Evolutionary conservation across 2,888 invertebrate species (phyloP), one percentile per base, ranked within the genome.

Genomic region (Melieria picta): DNA sequence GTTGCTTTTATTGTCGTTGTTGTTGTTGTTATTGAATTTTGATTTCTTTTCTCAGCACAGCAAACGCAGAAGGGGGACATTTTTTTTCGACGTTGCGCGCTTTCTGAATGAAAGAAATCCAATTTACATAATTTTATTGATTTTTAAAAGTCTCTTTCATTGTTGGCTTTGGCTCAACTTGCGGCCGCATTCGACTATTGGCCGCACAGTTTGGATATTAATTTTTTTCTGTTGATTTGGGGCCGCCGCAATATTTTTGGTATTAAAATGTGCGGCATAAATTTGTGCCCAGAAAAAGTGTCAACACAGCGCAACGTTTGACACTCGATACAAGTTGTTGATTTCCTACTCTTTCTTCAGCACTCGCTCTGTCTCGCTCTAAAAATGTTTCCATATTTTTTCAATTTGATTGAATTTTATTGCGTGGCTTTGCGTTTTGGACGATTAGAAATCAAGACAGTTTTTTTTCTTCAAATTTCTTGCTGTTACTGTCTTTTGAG

Each of bases 111-210:
- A 66, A 70, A 72, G 66, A 63, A 52, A 61, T 48, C 61, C 30
- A 72, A 72, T 74, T 72, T 64, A 67, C 74, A 74, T 74, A 72
- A 70, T 72, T 74, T 74, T 74, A 72, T 74, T 74, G 74, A 72
- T 72, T 69, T 74, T 71, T 61, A 71, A 73, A 52, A 67, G 67
- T 60, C 11, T 71, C 63, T 65, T 58, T 69, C 63, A 47, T 73
- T 70, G 63, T 63, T 64, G 47, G 16, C 11, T 55, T 30, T n/a
- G 10, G 52, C 10, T 7, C n/a, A 3, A 48, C 47, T 45, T 45
- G 65, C 46, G 13, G 43, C 7, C n/a, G 13, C 16, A 10, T 11
- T 65, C 46, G 56, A 46, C 45, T 16, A 16, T 56, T 65, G 65
- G 56, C 13, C 56, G 16, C 16, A 16, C 16, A 16, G 16, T 5